Evolutionary conservation across 2,797 vertebrate species (phyloP).

Genomic region (Pteronotus mesoamericanus): DNA sequence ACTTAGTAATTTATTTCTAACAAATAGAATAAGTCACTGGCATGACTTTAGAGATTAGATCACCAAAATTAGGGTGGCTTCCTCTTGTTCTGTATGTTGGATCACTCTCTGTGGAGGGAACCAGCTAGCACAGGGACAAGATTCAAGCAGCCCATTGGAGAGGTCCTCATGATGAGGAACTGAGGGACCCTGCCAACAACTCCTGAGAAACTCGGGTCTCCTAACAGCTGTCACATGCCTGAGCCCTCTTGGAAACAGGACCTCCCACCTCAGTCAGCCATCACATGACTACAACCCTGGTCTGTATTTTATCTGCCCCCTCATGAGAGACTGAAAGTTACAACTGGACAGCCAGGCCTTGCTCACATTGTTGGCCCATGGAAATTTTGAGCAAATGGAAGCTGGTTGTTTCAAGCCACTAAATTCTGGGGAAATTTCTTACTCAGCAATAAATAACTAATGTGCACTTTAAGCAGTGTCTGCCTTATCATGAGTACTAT

Average conservation of each 20-base stretch:
- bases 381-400: neutral
- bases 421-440: neutral
- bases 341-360: neutral
- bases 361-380: neutral
- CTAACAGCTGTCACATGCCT: rapidly evolving
- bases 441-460: neutral
- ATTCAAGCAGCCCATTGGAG: too few relatives aligned
- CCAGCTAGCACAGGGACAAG: neutral
- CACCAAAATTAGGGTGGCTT: neutral
- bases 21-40: neutral
- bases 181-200: neutral
- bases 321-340: neutral
- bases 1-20: neutral
- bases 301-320: neutral
- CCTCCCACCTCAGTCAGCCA: neutral
- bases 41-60: neutral
- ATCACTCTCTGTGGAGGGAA: neutral
- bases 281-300: neutral
- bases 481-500: neutral
- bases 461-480: neutral
- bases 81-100: neutral
- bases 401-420: neutral
- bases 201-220: rapidly evolving
- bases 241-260: neutral
- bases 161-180: rapidly evolving